Evolutionary conservation across 2,797 vertebrate genomes (phyloP).

Genomic region (Danio choprae): DNA sequence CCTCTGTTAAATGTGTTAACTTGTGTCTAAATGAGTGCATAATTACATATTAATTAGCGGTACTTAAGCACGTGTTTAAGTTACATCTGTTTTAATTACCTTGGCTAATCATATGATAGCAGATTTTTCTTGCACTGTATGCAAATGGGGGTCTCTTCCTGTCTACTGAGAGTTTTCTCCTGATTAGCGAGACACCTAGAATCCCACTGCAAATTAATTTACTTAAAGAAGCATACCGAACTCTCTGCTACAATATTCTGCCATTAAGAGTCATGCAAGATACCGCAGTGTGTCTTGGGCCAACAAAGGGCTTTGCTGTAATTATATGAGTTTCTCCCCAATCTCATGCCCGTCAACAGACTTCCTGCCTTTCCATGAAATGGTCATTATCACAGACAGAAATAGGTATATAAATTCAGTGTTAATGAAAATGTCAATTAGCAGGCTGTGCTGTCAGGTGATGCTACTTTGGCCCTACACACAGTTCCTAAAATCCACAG

Average conservation of each 20-base stretch:
- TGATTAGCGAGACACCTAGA: conserved; percentile 43
- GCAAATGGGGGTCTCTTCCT: conserved; percentile 61
- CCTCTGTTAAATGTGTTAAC: conserved; percentile 69
- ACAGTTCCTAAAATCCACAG: conserved; percentile 31
- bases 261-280: neutral
- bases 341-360: conserved; percentile 87
- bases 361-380: conserved; percentile 80
- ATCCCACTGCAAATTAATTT: conserved; percentile 38
- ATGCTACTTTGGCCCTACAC: conserved; percentile 78
- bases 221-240: conserved; percentile 16
- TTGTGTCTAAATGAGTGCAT: conserved; percentile 72
- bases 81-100: conserved; percentile 75
- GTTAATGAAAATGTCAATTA: conserved; percentile 96
- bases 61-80: conserved; percentile 71
- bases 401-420: conserved; percentile 93
- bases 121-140: conserved; percentile 64
- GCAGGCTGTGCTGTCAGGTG: conserved; percentile 83
- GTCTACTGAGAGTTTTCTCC: conserved; percentile 40
- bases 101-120: conserved; percentile 68
- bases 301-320: conserved; percentile 72
- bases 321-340: conserved; percentile 86
- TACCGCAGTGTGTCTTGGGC: neutral
- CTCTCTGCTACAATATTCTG: neutral
- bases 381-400: conserved; percentile 91
- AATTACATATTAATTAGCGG: conserved; percentile 73